These are phyloP conservation scores for Taphrorychus bicolor DNA, from an alignment of 2,888 invertebrate genomes.

Conservation along the genomic window DNA sequence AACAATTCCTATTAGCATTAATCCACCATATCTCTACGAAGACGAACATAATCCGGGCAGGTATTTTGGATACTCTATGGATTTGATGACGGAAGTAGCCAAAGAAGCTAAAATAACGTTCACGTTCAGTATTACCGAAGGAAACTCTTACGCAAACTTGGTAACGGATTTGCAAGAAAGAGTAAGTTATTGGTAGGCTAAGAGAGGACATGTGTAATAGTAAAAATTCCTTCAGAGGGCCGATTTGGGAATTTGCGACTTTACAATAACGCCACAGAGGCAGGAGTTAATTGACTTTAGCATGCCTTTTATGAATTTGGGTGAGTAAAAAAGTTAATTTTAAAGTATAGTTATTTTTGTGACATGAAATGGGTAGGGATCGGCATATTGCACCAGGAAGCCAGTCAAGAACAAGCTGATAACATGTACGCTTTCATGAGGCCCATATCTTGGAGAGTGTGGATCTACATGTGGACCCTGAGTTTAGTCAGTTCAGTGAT, in stretches of 20 bases:
- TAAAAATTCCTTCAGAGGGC: constrained; percentile 73
- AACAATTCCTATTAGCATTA: constrained; percentile 62
- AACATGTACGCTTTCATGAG: constrained; percentile 89
- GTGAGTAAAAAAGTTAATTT: constrained; percentile 30
- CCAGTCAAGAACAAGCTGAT: constrained; percentile 77
- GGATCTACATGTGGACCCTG: constrained; percentile 88
- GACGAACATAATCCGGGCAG: constrained; percentile 62
- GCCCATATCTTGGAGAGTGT: constrained; percentile 85
- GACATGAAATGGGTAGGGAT: constrained; percentile 63
- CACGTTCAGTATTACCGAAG: constrained; percentile 71
- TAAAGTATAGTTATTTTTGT: background rate
- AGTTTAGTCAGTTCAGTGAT: constrained; percentile 83
- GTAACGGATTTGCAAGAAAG: constrained; percentile 75
- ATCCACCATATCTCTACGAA: constrained; percentile 74
- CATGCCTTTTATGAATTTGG: constrained; percentile 96
- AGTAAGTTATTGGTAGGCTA: constrained; percentile 58
- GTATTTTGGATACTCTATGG: constrained; percentile 90
- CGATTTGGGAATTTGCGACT: constrained; percentile 92
- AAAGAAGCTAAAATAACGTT: constrained; percentile 47
- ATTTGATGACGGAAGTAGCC: constrained; percentile 70
- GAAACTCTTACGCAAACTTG: constrained; percentile 72
- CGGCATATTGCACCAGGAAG: constrained; percentile 72
- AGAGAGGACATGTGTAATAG: background rate
- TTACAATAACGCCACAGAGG: constrained; percentile 92
- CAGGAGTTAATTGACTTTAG: constrained; percentile 92